A percentile compares a stretch with the other conserved stretches of the same genome.
phyloP scores from a whole-genome alignment of 2,888 invertebrate genomes.

The Hartigia nigra region DNA sequence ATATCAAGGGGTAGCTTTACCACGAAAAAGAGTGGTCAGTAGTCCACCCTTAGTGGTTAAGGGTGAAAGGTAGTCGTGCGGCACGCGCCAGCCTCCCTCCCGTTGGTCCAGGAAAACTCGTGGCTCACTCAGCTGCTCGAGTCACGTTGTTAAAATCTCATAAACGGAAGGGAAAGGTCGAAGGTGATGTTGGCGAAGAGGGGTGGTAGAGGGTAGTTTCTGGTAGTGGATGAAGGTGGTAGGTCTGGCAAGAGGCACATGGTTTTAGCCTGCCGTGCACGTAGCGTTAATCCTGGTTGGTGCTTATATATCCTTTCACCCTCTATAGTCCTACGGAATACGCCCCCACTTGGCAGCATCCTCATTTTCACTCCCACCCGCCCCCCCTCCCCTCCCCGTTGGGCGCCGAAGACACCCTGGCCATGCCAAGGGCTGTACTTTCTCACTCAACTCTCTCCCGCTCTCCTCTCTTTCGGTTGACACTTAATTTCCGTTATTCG shows the following conservation, averaged over 20 bases:
- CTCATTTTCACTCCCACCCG: slow-evolving; percentile 21
- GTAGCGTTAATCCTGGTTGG: slow-evolving; percentile 59
- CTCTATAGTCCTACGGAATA: slow-evolving; percentile 14
- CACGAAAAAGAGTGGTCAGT: neutral
- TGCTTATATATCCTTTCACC: slow-evolving; percentile 44
- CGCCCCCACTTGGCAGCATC: slow-evolving; percentile 12
- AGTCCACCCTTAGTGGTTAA: neutral
- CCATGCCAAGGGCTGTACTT: slow-evolving; percentile 23
- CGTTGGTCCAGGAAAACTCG: neutral
- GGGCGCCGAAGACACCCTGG: slow-evolving; percentile 20
- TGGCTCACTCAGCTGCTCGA: neutral
- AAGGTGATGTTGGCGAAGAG: slow-evolving; percentile 8
- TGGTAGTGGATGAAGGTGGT: neutral
- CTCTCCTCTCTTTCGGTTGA: slow-evolving; percentile 57
- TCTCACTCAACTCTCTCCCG: slow-evolving; percentile 37
- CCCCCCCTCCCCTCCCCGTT: slow-evolving; percentile 14
- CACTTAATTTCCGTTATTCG: slow-evolving; percentile 67
- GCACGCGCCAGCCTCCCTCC: neutral
- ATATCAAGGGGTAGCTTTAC: neutral
- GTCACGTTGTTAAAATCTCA: slow-evolving; percentile 42
- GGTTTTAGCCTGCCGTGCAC: slow-evolving; percentile 59
- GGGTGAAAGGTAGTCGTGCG: neutral
- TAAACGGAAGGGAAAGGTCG: slow-evolving; percentile 33
- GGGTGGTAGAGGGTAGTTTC: neutral
- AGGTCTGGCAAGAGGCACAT: slow-evolving; percentile 19